Evolutionary conservation across 2,888 invertebrate genomes (phyloP), one percentile per base, ranked within the genome.

Genomic region (Phengaris alcon): DNA sequence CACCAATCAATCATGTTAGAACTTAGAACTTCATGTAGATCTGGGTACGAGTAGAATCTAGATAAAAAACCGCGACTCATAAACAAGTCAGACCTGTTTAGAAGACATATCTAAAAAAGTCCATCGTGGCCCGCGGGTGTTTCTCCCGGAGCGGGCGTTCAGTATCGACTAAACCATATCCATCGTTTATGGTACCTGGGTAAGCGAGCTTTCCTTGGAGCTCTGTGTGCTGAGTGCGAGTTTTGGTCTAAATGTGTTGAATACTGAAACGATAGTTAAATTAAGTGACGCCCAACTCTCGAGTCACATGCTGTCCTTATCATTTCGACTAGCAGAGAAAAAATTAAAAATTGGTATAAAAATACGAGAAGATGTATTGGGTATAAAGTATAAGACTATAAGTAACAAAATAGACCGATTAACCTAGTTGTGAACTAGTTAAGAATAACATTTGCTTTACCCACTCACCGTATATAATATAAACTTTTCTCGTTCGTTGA

Each of bases 71-170:
- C 59, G 35, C 12, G 35, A 64, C 64, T 35, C 15, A 22, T 59
- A 12, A 22, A 59, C 64, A 6, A 64, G 64, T 64, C 64, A 12
- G 64, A 64, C 64, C 35, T 12, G 64, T 64, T 44, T 15, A 9
- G 12, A 6, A 35, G 35, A 12, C 52, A 9, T 10, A 9, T 52
- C 52, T 52, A 52, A 10, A 52, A 52, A 52, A 13, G 35, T 13
- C 35, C 64, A 12, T 35, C 64, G 64, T 64, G 22, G 22, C 22
- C 22, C 22, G 22, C 1, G 64, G 64, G 64, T 64, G 64, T 44
- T 64, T 64, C 64, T 64, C 64, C 35, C 64, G 64, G 64, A 3
- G 64, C 64, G 35, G 64, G 44, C 12, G 64, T 64, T 64, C 12
- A 44, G 35, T 48, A 6, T 48, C 2, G 52, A 44, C 12, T 48